Evolutionary conservation across 2,888 invertebrate species (phyloP).

Genomic region (Pyrrhosoma nymphula): DNA sequence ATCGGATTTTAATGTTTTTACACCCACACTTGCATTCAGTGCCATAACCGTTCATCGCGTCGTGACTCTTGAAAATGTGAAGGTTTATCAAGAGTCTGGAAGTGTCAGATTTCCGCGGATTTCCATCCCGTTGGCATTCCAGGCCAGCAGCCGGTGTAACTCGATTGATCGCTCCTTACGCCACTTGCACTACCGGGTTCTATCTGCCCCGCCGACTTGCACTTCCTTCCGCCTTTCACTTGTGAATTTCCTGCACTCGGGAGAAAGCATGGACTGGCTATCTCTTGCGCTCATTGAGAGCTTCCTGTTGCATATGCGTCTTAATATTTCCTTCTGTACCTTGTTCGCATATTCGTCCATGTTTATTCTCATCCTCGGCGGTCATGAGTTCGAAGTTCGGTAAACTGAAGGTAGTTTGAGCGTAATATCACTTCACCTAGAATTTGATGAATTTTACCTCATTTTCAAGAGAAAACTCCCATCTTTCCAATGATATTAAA

Average conservation of each 20-base stretch:
- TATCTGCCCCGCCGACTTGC: background rate
- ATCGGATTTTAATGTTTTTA: background rate
- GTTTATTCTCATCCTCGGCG: background rate
- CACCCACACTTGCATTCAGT: background rate
- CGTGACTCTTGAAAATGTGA: background rate
- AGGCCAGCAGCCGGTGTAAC: background rate
- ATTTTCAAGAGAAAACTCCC: too few relatives aligned
- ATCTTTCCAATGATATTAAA: too few relatives aligned
- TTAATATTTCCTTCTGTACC: background rate
- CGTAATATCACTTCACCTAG: too few relatives aligned
- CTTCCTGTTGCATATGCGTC: background rate
- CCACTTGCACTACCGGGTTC: background rate
- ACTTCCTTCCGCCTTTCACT: constrained; percentile 9
- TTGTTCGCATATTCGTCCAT: too few relatives aligned
- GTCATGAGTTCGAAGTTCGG: too few relatives aligned
- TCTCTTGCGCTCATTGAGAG: background rate
- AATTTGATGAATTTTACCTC: too few relatives aligned
- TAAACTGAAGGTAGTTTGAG: too few relatives aligned
- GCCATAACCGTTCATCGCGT: background rate
- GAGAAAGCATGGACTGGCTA: background rate
- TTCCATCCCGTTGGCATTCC: background rate
- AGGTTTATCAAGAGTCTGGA: background rate
- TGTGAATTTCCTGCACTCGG: background rate
- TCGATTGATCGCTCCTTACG: background rate
- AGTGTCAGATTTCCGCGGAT: background rate